A percentile compares a stretch with the other conserved stretches of the same genome.
Evolutionary conservation across 1,140 invertebrate genomes (phyloP).

Genomic region (Magallana gigas): DNA sequence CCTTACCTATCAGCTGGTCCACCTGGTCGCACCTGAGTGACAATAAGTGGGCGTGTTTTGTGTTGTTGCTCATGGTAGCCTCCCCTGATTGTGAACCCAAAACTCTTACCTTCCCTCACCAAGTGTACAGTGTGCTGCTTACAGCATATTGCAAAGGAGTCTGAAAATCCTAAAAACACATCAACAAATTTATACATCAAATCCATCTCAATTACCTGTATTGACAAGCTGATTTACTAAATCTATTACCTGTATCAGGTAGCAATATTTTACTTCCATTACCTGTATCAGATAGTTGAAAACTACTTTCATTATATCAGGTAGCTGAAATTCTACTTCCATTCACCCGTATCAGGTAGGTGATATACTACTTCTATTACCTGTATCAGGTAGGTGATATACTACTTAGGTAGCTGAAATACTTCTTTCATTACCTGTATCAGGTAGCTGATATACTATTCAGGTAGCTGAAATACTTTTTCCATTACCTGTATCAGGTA

Average conservation of each 20-base stretch:
- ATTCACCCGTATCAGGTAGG: no score
- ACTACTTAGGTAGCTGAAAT: conserved; percentile 85
- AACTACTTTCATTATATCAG: background rate
- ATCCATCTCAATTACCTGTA: background rate
- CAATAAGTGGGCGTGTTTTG: conserved; percentile 87
- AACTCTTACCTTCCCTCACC: conserved; percentile 90
- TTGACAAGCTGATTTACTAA: background rate
- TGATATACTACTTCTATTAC: no score
- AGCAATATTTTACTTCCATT: background rate
- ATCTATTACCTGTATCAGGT: background rate
- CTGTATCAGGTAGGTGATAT: no score
- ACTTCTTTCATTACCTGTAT: conserved; percentile 85
- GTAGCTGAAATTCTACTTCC: background rate
- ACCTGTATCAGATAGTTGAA: background rate
- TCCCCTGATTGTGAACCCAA: conserved; percentile 92
- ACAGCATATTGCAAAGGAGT: conserved; percentile 72
- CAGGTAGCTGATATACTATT: no score
- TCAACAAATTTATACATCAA: background rate
- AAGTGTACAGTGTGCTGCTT: conserved; percentile 75
- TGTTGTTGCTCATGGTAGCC: conserved; percentile 84
- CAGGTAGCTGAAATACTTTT: background rate
- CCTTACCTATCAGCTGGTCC: conserved; percentile 90
- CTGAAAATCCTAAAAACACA: conserved; percentile 65
- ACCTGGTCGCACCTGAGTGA: conserved; percentile 92
- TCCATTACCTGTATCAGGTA: background rate